These are phyloP conservation scores for Ptiloglossa arizonensis DNA, from an alignment of 1,140 invertebrate genomes.

Conservation along the genomic window DNA sequence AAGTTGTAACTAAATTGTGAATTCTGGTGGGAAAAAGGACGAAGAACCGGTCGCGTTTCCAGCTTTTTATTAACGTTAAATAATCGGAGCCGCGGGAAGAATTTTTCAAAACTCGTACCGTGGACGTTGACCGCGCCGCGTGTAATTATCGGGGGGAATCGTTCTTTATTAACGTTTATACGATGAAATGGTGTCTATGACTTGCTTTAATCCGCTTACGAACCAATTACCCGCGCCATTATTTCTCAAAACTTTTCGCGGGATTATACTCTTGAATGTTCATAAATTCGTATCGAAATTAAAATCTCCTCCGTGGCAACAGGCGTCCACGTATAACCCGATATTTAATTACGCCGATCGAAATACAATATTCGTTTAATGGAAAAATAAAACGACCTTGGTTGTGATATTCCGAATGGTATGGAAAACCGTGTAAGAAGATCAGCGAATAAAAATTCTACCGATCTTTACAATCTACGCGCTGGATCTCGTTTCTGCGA, in stretches of 20 bases:
- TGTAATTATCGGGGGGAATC: not conserved
- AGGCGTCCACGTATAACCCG: not conserved
- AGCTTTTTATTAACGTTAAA: not conserved
- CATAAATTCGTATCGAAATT: conserved; percentile 25
- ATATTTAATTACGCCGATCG: not conserved
- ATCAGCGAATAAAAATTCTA: not conserved
- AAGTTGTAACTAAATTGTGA: not conserved
- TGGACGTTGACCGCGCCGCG: too few relatives aligned
- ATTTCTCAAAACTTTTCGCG: not conserved
- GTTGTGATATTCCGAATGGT: conserved; percentile 7
- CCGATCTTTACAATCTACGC: not conserved
- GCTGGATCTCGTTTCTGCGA: too few relatives aligned
- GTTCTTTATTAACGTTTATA: not conserved
- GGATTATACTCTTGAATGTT: conserved; percentile 4
- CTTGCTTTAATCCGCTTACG: not conserved
- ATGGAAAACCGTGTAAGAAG: not conserved
- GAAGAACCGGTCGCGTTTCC: not conserved
- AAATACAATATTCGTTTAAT: conserved; percentile 31
- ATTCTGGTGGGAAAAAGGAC: too few relatives aligned
- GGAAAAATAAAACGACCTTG: conserved; percentile 18
- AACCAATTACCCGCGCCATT: conserved; percentile 4
- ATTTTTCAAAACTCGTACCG: too few relatives aligned
- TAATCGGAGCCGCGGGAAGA: too few relatives aligned
- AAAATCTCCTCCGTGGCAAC: not conserved
- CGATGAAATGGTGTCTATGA: too few relatives aligned